Base-by-base conservation (phyloP, 2,113 vertebrate genomes). In the Ochotona curzoniae region DNA sequence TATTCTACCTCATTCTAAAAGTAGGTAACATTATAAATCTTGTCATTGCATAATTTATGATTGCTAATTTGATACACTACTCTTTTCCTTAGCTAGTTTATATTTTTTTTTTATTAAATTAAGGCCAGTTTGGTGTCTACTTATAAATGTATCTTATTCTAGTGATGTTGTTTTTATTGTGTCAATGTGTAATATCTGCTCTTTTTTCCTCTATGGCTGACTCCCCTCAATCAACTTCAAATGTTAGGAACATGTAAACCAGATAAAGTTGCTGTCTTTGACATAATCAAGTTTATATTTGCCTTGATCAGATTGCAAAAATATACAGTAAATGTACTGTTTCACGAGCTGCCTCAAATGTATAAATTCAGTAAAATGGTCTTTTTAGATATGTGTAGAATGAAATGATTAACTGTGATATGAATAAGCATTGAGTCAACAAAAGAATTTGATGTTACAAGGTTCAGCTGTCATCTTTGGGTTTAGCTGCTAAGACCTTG, bases 1-100 rank as follows among this genome's bases (percentile, higher is more conserved):
- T 99, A 92, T 94, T 99, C 98, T 99, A 99, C 98, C 98, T 99
- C 98, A 98, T 99, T 97, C 96, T 99, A 51, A 99, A 99, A 98
- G 99, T 99, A 96, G 13, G 98, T 96, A 92, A 93, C 60, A 28
- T 79, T 91, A 47, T 63, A 38, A n/a, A 11, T 88, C 75, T 88
- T 92, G 26, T 38, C 54, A 32, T 44, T 81, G 32, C 25, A 74
- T 75, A 71, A 78, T 70, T 92, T 30, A 95, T 51, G 60, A 66
- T 91, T 76, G 73, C 28, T 95, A 28, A 87, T 69, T 95, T 83
- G 60, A 94, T 0, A 47, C 89, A 79, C 17, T 75, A 23, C 32
- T 78, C 21, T 84, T 81, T 35, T 79, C 38, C 83, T 93, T 54
- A 79, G 83, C 66, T 86, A 51, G 51, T 82, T 69, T 84, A 85